These are phyloP conservation scores for Yasuhikotakia modesta DNA, from an alignment of 2,797 vertebrate genomes.

Conservation along the genomic window DNA sequence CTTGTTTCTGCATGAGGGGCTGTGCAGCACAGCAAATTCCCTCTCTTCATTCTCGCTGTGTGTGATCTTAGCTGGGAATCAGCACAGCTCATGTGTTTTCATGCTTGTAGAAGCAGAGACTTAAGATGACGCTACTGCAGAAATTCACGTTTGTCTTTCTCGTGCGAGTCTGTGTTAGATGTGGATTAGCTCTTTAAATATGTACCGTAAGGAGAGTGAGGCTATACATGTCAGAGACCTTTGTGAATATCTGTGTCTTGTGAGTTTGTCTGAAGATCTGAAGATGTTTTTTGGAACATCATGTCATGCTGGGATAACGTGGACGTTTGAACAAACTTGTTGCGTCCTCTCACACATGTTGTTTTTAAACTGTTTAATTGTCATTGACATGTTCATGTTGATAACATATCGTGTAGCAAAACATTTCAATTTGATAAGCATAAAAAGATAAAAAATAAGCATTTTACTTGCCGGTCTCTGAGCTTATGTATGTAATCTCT, in stretches of 20 bases:
- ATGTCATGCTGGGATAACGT: too few species aligned
- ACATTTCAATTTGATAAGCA: too few species aligned
- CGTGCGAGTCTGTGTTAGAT: not conserved
- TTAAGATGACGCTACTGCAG: conserved; percentile 53
- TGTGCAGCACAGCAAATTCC: conserved; percentile 43
- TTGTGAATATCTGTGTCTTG: not conserved
- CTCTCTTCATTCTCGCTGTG: conserved; percentile 19
- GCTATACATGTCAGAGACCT: not conserved
- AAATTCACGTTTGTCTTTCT: not conserved
- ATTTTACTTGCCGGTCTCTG: too few species aligned
- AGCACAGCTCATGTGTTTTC: conserved; percentile 58
- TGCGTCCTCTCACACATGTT: too few species aligned
- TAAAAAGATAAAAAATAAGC: too few species aligned
- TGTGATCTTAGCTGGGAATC: conserved; percentile 25
- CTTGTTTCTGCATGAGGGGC: conserved; percentile 48
- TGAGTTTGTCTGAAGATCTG: not conserved
- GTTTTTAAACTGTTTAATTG: too few species aligned
- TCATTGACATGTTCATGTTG: too few species aligned
- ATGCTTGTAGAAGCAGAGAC: conserved; percentile 56
- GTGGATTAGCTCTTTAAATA: not conserved
- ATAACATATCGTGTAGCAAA: too few species aligned
- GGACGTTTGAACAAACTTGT: too few species aligned
- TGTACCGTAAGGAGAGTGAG: not conserved
- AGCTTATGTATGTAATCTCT: too few species aligned
- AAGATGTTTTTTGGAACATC: not conserved